phyloP scores from a whole-genome alignment of 23 tunicate species.

The Botrylloides violaceus region DNA sequence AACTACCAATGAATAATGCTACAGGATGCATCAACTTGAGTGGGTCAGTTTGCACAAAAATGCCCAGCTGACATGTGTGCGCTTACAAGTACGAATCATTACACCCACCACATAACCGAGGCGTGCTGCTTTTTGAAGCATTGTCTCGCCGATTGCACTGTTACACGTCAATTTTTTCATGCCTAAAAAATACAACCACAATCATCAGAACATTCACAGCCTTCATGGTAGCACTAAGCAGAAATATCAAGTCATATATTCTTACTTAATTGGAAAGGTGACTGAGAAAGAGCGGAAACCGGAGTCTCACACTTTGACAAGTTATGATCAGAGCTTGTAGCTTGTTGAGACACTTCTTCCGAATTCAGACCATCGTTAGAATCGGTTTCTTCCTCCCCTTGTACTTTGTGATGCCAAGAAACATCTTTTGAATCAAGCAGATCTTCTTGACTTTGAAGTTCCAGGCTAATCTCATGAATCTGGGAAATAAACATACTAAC shows the following conservation, averaged over 20 bases:
- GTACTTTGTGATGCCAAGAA: background rate
- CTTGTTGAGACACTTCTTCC: background rate
- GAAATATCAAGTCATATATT: background rate
- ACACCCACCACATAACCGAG: slow-evolving; percentile 69
- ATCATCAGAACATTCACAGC: no score
- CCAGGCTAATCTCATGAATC: slow-evolving; percentile 9
- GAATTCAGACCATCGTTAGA: background rate
- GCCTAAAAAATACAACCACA: slow-evolving; percentile 31
- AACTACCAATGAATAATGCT: no score
- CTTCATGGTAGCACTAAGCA: no score
- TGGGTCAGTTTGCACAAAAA: no score
- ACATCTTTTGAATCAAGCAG: background rate
- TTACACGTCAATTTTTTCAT: slow-evolving; percentile 74
- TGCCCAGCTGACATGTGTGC: no score
- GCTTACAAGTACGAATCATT: no score
- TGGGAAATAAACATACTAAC: background rate
- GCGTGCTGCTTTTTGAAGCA: slow-evolving; percentile 78
- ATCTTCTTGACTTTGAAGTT: slow-evolving; percentile 5
- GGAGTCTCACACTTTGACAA: slow-evolving; percentile 1
- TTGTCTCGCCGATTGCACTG: slow-evolving; percentile 80
- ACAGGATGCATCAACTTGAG: no score
- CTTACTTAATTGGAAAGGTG: slow-evolving; percentile 8
- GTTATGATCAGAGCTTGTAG: background rate
- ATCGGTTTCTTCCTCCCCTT: background rate
- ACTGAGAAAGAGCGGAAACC: background rate